phyloP scores from a whole-genome alignment of 1,140 invertebrate genomes.

The Caenorhabditis briggsae region DNA sequence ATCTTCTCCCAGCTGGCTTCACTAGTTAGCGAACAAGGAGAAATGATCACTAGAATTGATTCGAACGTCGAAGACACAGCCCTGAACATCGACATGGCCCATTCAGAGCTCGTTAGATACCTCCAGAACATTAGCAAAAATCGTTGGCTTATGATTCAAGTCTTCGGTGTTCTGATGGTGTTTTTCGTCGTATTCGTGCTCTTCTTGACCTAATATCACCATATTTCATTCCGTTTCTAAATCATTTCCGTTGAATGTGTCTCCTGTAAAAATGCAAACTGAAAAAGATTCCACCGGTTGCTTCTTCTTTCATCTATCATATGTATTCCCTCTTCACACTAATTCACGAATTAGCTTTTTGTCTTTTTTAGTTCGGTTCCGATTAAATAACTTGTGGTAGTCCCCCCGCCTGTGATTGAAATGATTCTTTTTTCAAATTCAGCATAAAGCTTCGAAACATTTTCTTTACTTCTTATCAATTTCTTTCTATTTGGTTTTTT shows the following conservation, averaged over 20 bases:
- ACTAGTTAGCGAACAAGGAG: constrained; percentile 97
- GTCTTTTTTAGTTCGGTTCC: background rate
- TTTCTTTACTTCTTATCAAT: background rate
- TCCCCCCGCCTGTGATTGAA: constrained; percentile 16
- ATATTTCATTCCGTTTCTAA: background rate
- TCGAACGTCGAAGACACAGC: constrained; percentile 94
- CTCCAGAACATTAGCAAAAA: constrained; percentile 97
- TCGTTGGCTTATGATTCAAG: constrained; percentile 98
- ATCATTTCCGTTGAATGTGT: background rate
- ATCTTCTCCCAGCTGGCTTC: constrained; percentile 97
- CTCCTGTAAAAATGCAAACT: constrained; percentile 26
- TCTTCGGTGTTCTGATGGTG: constrained; percentile 97
- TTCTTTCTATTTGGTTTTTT: background rate
- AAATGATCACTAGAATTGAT: constrained; percentile 97
- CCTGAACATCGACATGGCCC: constrained; percentile 96
- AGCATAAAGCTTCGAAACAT: constrained; percentile 25
- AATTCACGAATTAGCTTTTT: constrained; percentile 27
- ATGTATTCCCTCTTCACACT: background rate
- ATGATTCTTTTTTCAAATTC: background rate
- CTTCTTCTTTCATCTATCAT: constrained; percentile 16
- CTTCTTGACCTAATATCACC: constrained; percentile 82
- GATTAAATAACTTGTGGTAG: constrained; percentile 8
- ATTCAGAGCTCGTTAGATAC: constrained; percentile 95
- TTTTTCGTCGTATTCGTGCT: constrained; percentile 99
- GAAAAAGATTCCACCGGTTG: background rate